phyloP scores from a whole-genome alignment of 2,797 vertebrate species.

The Pogoniulus pusillus region DNA sequence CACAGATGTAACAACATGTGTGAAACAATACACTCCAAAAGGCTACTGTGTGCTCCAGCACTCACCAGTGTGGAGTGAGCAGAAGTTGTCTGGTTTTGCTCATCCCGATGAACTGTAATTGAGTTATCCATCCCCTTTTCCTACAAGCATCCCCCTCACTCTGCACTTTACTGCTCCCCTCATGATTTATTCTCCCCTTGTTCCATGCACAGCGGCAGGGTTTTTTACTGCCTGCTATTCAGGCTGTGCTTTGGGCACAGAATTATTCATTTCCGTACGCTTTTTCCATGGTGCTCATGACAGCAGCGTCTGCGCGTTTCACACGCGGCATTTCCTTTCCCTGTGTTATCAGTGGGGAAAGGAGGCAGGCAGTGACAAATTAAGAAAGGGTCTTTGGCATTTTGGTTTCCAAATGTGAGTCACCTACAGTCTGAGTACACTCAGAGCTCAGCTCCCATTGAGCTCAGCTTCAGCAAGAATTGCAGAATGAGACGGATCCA shows the following conservation, averaged over 20 bases:
- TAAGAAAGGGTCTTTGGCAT: not conserved
- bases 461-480: not conserved
- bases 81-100: not conserved
- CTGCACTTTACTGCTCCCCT: not conserved
- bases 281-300: constrained; percentile 32
- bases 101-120: not conserved
- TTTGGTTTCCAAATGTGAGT: not conserved
- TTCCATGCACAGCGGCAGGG: not conserved
- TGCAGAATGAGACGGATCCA: not conserved
- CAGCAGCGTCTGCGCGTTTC: constrained; percentile 10
- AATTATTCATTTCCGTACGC: constrained; percentile 30
- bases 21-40: not conserved
- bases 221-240: constrained; percentile 49
- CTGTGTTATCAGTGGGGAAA: not conserved
- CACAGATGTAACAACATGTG: not conserved
- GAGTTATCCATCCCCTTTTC: constrained; percentile 23
- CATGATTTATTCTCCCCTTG: constrained; percentile 38
- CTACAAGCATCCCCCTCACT: not conserved
- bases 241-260: constrained; percentile 37
- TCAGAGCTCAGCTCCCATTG: not conserved
- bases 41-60: not conserved
- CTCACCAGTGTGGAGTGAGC: not conserved
- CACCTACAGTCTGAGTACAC: not conserved
- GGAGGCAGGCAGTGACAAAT: not conserved
- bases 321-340: not conserved